Conservation (phyloP, 2,113 vertebrate genomes). For the Ornithorhynchus anatinus region DNA sequence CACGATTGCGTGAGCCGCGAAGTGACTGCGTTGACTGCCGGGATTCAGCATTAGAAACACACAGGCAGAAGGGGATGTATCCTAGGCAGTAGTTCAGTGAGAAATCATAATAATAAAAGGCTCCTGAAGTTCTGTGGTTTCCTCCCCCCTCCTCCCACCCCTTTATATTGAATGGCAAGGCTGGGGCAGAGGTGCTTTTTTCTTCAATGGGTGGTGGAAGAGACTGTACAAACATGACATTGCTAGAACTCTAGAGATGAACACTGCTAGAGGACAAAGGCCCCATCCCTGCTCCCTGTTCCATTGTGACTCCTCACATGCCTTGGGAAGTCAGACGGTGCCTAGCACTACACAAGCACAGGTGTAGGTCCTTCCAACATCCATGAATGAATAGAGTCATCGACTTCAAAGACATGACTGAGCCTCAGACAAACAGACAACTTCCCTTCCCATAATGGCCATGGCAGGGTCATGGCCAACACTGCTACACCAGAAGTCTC, state of each 20-base stretch:
- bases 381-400: slow-evolving; percentile 5
- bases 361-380: slow-evolving; percentile 6
- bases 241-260: slow-evolving; percentile 4
- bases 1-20: slow-evolving; percentile 2
- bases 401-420: slow-evolving; percentile 34
- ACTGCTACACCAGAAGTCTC: not conserved
- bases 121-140: not conserved
- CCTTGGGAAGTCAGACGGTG: not conserved
- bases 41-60: not conserved
- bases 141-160: not conserved
- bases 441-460: not conserved
- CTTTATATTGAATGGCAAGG: slow-evolving; percentile 31
- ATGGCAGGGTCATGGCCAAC: not conserved
- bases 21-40: not conserved
- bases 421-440: not conserved
- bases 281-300: slow-evolving; percentile 3
- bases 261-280: not conserved
- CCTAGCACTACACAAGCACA: not conserved
- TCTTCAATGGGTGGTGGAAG: slow-evolving; percentile 36
- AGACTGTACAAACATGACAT: slow-evolving; percentile 41
- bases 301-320: not conserved
- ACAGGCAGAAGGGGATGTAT: not conserved
- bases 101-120: slow-evolving; percentile 22
- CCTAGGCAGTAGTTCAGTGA: not conserved
- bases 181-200: slow-evolving; percentile 14